phyloP scores from a whole-genome alignment of 35 echinoderm and acorn worm species.

The Eucidaris tribuloides region DNA sequence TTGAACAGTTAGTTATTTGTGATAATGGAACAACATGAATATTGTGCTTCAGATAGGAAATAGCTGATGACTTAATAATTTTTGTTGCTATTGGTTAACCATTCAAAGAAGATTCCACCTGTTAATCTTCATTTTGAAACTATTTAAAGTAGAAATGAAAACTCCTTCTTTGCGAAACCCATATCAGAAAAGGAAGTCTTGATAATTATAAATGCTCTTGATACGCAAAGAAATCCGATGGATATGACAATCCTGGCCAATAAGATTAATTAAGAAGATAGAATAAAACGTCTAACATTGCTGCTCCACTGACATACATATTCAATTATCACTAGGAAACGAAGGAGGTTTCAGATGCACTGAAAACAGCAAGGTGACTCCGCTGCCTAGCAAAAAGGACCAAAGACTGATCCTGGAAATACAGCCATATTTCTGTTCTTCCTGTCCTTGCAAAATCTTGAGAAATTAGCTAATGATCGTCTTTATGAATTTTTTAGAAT shows the following conservation, averaged over 20 bases:
- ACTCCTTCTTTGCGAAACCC: neutral
- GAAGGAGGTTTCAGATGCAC: neutral
- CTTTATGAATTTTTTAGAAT: neutral
- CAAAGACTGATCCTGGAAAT: neutral
- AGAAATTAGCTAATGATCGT: neutral
- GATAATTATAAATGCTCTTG: neutral
- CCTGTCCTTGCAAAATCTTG: neutral
- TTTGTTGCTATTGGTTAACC: no score
- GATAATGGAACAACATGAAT: no score
- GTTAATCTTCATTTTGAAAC: neutral
- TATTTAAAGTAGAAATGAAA: neutral
- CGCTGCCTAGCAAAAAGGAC: neutral
- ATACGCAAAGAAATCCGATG: slow-evolving; percentile 1
- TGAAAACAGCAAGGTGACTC: no score
- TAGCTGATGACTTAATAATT: no score
- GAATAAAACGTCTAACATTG: no score
- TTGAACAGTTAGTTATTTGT: no score
- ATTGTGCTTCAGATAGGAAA: no score
- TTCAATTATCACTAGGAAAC: neutral
- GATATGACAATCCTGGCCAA: neutral
- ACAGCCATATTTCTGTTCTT: neutral
- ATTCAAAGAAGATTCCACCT: no score
- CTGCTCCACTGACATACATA: neutral
- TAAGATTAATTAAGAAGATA: no score
- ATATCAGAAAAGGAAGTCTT: no score